Evolutionary conservation across 2,888 invertebrate species (phyloP), one percentile per base, ranked within the genome.

Genomic region (Macroteleia sp.): DNA sequence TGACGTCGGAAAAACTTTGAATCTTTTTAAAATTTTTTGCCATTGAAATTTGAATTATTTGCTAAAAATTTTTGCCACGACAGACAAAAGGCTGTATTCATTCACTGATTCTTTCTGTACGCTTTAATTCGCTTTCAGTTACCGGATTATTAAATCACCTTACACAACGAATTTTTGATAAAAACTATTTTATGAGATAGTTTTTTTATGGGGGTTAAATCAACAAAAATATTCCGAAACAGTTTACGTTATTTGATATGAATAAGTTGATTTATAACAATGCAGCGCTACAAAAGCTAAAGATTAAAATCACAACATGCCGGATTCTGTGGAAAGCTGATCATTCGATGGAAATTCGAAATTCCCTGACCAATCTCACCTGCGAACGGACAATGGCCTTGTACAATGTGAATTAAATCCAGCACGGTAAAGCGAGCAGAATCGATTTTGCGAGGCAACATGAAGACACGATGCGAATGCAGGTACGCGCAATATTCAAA

Each of bases 321-420:
- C n/a, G 67, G 57, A 69, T 57, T 48, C 34, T 48, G 67, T 42
- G 57, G 52, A 64, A 74, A 59, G 56, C 56, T 59, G 61, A 74
- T 74, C 57, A 52, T 46, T 61, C 46, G 74, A 74, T 66, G 25
- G 66, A 61, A 74, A 67, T 61, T 14, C 41, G 12, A 54, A 46
- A 54, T 61, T 54, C 28, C 46, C 61, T 36, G 42, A 62, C 56
- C 56, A 59, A 75, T 67, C 48, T 67, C 74, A 74, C 66, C 50
- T 74, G 66, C 66, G 32, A 74, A 54, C 61, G 67, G 62, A 75
- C 75, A 75, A 74, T 74, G 59, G 66, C 52, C 59, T 54, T 50
- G 42, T 54, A 67, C 74, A 74, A 75, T 69, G 75, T 56, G 67
- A 54, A 75, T 75, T 61, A 75, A 67, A 75, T 69, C 54, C 44